Percentiles rank a stretch among this genome's conserved stretches.
Evolutionary conservation across 2,113 vertebrate species (phyloP).

Genomic region (Ancistrus triradiatus): DNA sequence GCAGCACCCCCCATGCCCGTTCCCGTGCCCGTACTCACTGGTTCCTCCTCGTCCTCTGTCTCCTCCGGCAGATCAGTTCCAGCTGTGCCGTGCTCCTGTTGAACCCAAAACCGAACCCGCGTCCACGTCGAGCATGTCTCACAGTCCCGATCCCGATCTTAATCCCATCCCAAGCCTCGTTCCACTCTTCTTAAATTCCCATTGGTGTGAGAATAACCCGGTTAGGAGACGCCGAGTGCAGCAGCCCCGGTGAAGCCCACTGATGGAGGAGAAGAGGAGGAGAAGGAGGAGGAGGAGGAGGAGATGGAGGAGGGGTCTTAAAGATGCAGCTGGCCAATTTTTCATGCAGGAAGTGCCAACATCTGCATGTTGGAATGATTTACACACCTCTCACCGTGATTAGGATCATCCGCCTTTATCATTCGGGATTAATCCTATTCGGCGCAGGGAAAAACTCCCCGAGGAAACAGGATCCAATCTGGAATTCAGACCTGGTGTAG

Average conservation of each 20-base stretch:
- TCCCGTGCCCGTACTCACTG: conserved; percentile 19
- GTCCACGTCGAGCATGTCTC: conserved; percentile 9
- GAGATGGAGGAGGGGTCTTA: conserved; percentile 26
- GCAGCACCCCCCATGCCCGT: conserved; percentile 7
- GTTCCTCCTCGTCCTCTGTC: conserved; percentile 19
- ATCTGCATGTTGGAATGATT: not conserved
- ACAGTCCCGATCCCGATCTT: conserved; percentile 15
- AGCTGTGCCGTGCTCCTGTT: conserved; percentile 8
- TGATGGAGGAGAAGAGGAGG: conserved; percentile 4
- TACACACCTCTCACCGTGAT: not conserved
- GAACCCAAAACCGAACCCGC: conserved; percentile 5
- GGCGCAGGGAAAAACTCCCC: too few relatives aligned
- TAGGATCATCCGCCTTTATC: too few relatives aligned
- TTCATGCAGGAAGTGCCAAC: conserved; percentile 7
- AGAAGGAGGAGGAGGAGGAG: conserved; percentile 1
- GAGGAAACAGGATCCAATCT: too few relatives aligned
- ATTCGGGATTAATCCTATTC: too few relatives aligned
- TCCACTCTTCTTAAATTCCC: conserved; percentile 11
- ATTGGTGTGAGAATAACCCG: not conserved
- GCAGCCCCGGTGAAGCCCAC: not conserved
- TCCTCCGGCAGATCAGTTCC: conserved; percentile 16
- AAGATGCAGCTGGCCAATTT: conserved; percentile 25
- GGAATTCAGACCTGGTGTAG: too few relatives aligned
- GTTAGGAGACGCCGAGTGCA: not conserved
- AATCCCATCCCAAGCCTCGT: conserved; percentile 6